phyloP scores from a whole-genome alignment of 2,113 vertebrate genomes.

The Psephotus haematonotus region DNA sequence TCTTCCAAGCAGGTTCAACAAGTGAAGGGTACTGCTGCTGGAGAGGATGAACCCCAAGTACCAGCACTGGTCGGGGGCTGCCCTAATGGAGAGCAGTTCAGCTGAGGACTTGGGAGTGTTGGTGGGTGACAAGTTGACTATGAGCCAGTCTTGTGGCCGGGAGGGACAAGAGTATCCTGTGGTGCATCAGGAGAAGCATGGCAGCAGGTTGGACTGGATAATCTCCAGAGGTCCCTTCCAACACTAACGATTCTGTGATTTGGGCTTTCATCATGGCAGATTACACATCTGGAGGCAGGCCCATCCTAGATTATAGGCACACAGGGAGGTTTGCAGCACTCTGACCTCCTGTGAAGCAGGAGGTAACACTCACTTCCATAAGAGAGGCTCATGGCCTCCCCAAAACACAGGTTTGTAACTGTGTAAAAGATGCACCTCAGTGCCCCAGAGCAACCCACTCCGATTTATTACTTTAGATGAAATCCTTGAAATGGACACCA shows the following conservation, averaged over 20 bases:
- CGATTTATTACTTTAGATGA: rapidly evolving
- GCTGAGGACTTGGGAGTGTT: neutral
- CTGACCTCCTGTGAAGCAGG: rapidly evolving
- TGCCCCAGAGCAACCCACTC: rapidly evolving
- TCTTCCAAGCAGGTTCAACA: neutral
- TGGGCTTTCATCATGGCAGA: neutral
- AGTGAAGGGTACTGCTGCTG: neutral
- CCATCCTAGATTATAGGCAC: rapidly evolving
- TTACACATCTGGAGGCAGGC: rapidly evolving
- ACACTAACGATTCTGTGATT: neutral
- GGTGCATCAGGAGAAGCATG: neutral
- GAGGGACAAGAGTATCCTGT: neutral
- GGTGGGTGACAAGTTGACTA: neutral
- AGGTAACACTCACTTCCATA: rapidly evolving
- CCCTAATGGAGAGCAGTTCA: neutral
- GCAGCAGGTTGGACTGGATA: neutral
- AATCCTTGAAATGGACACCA: neutral
- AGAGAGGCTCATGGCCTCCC: neutral
- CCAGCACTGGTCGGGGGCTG: neutral
- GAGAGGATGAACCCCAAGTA: neutral
- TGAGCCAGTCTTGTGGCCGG: neutral
- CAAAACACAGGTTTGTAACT: rapidly evolving
- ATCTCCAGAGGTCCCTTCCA: neutral
- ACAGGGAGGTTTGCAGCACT: neutral
- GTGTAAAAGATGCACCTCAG: rapidly evolving